phyloP scores from a whole-genome alignment of 2,888 invertebrate genomes.

The Sarcophaga subvicina region DNA sequence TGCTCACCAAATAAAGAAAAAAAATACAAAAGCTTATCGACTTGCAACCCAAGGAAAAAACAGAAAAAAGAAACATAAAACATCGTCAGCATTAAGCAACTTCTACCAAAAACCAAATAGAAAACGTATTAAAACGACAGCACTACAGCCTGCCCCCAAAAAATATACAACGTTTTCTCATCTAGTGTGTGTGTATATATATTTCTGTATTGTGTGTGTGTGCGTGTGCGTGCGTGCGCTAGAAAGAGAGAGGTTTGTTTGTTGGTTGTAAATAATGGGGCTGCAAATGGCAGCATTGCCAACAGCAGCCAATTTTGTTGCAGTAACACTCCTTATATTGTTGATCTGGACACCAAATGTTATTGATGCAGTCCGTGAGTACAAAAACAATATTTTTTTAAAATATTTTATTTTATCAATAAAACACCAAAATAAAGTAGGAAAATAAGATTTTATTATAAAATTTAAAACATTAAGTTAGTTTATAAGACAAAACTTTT shows the following conservation, averaged over 20 bases:
- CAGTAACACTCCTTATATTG: constrained; percentile 77
- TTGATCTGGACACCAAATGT: constrained; percentile 78
- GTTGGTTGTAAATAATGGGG: constrained; percentile 79
- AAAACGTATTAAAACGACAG: not conserved
- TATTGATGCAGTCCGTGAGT: constrained; percentile 82
- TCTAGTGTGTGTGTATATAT: not conserved
- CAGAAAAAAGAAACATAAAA: too few species aligned
- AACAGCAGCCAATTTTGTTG: constrained; percentile 80
- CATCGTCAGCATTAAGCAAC: too few species aligned
- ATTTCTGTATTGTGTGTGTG: constrained; percentile 40
- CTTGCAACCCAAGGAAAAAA: too few species aligned
- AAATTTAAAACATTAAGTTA: not conserved
- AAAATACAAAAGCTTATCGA: too few species aligned
- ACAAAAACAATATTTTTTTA: constrained; percentile 71
- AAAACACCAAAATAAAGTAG: not conserved
- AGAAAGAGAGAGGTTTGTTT: constrained; percentile 53
- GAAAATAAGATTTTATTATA: not conserved
- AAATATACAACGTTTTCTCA: constrained; percentile 25
- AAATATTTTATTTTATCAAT: constrained; percentile 14
- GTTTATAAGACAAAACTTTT: too few species aligned
- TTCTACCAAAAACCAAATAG: too few species aligned
- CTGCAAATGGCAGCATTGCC: constrained; percentile 81
- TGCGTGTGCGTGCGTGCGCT: constrained; percentile 34
- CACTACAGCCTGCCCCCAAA: not conserved
- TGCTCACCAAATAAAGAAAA: too few species aligned